Base-by-base conservation (phyloP, 2,113 vertebrate genomes). In the Ptilorrhoa leucosticta region DNA sequence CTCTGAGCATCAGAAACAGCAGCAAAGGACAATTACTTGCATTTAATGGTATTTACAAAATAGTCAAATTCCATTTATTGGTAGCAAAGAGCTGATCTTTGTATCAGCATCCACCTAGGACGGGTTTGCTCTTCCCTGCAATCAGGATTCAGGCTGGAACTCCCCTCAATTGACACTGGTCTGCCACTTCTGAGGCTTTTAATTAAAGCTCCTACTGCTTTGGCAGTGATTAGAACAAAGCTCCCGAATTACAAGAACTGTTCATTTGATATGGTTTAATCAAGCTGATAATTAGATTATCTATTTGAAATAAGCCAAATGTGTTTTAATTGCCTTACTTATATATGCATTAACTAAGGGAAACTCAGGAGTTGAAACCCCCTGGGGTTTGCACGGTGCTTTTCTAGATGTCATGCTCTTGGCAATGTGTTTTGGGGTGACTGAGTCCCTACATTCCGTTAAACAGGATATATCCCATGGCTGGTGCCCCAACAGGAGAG, bases 241-340 rank as follows among this genome's bases (percentile, higher is more conserved):
- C 87, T 64, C 35, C 63, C 0, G 37, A 93, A 93, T 94, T 65
- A 92, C 76, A 82, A 91, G 91, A 89, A 91, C 83, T 31, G 66
- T 69, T 97, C 82, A 85, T 91, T 96, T 94, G 87, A 84, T 88
- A 94, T 73, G 87, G 96, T 75, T 96, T 97, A 97, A 96, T 96
- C 95, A 96, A 95, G 94, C 95, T 85, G 89, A 96, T 96, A 97
- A 97, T 97, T 93, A 95, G 90, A 97, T 96, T 96, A 97, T 97
- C 91, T 95, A 87, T 97, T 87, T 95, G 94, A 97, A 96, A 96
- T 95, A 94, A 89, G 82, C 78, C 84, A 30, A 4, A 40, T 61
- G 81, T 57, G 73, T 65, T 97, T 93, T 94, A 96, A 97, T 72
- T 94, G 87, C 92, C 78, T 96, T 53, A 69, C 75, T 91, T 89